A percentile compares a stretch with the other conserved stretches of the same genome.
phyloP scores from a whole-genome alignment of 2,113 vertebrate genomes.

The Indri indri region DNA sequence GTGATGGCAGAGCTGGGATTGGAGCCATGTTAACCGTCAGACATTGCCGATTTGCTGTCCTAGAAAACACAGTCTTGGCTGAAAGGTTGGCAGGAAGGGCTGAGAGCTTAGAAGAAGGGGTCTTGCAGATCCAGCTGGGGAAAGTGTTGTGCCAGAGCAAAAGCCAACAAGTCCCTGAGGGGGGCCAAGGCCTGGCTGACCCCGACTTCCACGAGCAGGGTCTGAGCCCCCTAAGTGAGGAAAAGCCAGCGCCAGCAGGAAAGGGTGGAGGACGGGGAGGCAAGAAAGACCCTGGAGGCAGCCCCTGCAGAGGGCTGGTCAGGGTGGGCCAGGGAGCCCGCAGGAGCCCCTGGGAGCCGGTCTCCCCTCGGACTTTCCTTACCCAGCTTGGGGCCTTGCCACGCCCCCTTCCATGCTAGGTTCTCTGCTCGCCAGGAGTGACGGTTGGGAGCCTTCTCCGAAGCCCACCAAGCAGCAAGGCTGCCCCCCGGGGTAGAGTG shows the following conservation, averaged over 20 bases:
- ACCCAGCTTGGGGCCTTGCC: background rate
- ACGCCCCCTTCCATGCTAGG: background rate
- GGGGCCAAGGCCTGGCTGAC: background rate
- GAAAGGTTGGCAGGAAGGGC: background rate
- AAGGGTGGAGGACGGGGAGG: background rate
- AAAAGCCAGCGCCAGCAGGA: background rate
- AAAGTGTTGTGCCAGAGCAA: background rate
- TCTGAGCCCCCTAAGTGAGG: background rate
- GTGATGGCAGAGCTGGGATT: background rate
- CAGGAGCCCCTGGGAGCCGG: background rate
- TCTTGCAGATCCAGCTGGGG: background rate
- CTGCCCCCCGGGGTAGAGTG: rapidly evolving
- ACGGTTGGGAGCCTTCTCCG: background rate
- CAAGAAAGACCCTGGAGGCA: background rate
- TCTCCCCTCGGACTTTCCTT: background rate
- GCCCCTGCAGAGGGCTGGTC: background rate
- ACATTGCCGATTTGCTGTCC: background rate
- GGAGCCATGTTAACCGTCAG: background rate
- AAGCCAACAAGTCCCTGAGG: background rate
- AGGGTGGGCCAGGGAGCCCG: background rate
- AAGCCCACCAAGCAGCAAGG: background rate
- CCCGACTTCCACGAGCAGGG: no score
- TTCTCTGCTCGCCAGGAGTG: background rate
- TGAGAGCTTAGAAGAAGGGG: background rate
- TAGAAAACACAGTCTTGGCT: background rate